Evolutionary conservation across 2,113 vertebrate genomes (phyloP).

Genomic region (Ellobius talpinus): DNA sequence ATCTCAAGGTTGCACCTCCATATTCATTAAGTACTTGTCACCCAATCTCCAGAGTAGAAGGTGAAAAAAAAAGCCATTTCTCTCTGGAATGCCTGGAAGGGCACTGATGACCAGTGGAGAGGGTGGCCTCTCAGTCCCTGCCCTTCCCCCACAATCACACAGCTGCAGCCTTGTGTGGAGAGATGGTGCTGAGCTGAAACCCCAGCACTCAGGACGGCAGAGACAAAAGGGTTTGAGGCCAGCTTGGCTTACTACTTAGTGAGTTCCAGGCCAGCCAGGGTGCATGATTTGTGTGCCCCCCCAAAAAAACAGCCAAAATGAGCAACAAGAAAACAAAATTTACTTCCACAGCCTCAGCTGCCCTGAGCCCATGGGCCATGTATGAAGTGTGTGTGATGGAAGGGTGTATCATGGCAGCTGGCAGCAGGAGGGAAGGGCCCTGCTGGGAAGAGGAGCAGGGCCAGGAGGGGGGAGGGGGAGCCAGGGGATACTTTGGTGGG

Average conservation of each 20-base stretch:
- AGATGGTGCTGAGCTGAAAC: neutral
- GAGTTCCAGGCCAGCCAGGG: neutral
- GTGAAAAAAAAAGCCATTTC: accelerated
- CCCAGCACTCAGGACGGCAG: neutral
- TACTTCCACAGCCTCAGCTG: neutral
- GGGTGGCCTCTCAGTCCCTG: neutral
- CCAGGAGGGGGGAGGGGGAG: neutral
- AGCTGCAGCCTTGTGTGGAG: too few relatives aligned
- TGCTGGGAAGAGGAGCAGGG: neutral
- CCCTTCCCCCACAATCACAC: neutral
- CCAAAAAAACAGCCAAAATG: neutral
- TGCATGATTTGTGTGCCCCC: neutral
- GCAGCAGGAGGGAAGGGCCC: neutral
- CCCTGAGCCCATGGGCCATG: neutral
- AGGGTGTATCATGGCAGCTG: neutral
- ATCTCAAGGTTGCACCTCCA: accelerated
- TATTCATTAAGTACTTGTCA: neutral
- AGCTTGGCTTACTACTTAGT: neutral
- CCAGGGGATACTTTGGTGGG: accelerated
- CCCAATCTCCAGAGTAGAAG: neutral
- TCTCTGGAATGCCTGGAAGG: neutral
- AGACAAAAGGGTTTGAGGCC: neutral
- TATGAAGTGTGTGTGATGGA: accelerated
- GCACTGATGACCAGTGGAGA: neutral
- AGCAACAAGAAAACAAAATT: neutral